These are phyloP conservation scores for Stomorhina lunata DNA, from an alignment of 2,888 invertebrate species.

Conservation along the genomic window DNA sequence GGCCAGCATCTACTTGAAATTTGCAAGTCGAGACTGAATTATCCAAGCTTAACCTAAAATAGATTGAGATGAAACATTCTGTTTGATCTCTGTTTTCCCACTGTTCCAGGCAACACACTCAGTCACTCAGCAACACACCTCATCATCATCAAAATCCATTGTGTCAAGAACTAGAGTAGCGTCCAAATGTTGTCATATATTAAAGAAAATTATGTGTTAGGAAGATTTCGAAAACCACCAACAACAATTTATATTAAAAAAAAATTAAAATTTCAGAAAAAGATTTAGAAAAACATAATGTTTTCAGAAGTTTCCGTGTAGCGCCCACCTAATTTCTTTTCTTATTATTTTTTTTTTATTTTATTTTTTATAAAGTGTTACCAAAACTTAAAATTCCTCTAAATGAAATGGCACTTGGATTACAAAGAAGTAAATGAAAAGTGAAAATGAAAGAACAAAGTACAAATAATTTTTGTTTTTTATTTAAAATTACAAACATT, in stretches of 20 bases:
- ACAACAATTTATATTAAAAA: neutral
- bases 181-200: constrained; percentile 48
- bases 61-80: too few species aligned
- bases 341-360: neutral
- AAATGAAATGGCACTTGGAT: constrained; percentile 48
- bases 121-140: too few species aligned
- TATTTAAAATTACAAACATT: neutral
- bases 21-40: too few species aligned
- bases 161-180: constrained; percentile 42
- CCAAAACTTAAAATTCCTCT: constrained; percentile 57
- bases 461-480: constrained; percentile 34
- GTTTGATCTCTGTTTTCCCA: too few species aligned
- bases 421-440: constrained; percentile 42
- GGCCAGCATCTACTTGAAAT: too few species aligned
- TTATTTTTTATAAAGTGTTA: constrained; percentile 42
- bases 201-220: constrained; percentile 21
- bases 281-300: constrained; percentile 34
- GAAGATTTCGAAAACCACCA: neutral
- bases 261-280: constrained; percentile 17
- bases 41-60: too few species aligned
- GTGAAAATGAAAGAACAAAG: constrained; percentile 26
- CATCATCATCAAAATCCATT: constrained; percentile 5
- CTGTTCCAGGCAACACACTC: constrained; percentile 17
- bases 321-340: constrained; percentile 55
- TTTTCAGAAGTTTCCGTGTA: constrained; percentile 59